These are phyloP conservation scores for Lepidotrigona ventralis DNA, from an alignment of 1,140 invertebrate genomes.

Conservation along the genomic window DNA sequence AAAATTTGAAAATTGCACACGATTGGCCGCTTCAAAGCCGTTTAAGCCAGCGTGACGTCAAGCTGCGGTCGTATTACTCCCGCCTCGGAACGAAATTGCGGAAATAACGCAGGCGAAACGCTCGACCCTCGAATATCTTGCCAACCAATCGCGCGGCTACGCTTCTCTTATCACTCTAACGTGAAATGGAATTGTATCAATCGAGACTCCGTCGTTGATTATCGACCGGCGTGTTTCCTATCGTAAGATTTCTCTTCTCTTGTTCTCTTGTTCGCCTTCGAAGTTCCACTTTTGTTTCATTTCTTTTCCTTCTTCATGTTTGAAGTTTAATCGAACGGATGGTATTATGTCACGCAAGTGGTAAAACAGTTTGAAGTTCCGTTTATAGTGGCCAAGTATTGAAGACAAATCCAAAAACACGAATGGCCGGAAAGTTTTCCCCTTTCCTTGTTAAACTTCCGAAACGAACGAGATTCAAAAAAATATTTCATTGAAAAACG, in stretches of 20 bases:
- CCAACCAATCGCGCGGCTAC: neutral
- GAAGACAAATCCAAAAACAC: too few relatives aligned
- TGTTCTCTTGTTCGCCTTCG: too few relatives aligned
- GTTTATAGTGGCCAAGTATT: too few relatives aligned
- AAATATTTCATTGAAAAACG: too few relatives aligned
- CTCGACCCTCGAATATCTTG: neutral
- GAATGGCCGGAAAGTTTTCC: too few relatives aligned
- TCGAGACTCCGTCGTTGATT: neutral
- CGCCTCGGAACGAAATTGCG: neutral
- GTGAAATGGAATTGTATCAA: neutral
- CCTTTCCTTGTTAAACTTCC: too few relatives aligned
- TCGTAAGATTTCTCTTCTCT: neutral
- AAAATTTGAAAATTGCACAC: constrained; percentile 24
- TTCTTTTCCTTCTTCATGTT: too few relatives aligned
- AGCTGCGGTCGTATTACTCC: neutral
- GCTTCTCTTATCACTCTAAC: neutral
- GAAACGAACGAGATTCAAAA: too few relatives aligned
- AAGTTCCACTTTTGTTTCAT: too few relatives aligned
- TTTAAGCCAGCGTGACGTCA: constrained; percentile 15
- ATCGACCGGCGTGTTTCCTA: neutral
- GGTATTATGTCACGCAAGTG: too few relatives aligned
- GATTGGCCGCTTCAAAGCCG: constrained; percentile 8
- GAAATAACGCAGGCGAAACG: neutral
- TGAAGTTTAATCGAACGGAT: too few relatives aligned
- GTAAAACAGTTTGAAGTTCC: too few relatives aligned